Evolutionary conservation across 1,140 invertebrate species (phyloP).

Genomic region (Coboldia fuscipes): DNA sequence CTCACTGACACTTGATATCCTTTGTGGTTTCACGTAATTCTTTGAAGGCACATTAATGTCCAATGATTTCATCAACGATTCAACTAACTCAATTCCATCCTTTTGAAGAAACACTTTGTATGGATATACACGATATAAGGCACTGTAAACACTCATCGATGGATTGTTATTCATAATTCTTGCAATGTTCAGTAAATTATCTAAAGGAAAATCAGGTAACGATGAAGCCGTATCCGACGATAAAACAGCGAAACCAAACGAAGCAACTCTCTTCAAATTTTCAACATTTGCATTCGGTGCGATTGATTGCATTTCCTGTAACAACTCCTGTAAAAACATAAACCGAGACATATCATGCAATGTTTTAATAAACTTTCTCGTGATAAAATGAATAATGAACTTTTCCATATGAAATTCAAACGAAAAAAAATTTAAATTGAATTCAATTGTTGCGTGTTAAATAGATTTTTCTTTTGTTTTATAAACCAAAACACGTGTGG

Average conservation of each 20-base stretch:
- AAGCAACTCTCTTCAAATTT: conserved; percentile 47
- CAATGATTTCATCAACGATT: conserved; percentile 39
- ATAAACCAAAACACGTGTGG: no score
- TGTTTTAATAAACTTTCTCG: no score
- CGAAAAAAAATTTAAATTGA: no score
- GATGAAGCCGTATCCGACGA: conserved; percentile 40
- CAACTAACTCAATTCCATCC: conserved; percentile 46
- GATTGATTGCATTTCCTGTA: conserved; percentile 26
- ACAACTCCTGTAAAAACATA: conserved; percentile 36
- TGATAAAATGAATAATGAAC: no score
- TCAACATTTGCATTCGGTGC: conserved; percentile 29
- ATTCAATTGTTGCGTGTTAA: no score
- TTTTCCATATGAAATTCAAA: no score
- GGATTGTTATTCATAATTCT: conserved; percentile 56
- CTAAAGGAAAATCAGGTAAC: conserved; percentile 79
- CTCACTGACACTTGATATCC: no score
- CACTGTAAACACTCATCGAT: conserved; percentile 32
- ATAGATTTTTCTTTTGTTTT: no score
- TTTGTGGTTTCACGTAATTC: no score
- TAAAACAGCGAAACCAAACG: conserved; percentile 46
- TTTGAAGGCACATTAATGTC: conserved; percentile 20
- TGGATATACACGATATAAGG: conserved; percentile 63
- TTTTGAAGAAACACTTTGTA: conserved; percentile 51
- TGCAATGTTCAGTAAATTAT: conserved; percentile 46
- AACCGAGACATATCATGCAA: no score